Evolutionary conservation across 2,888 invertebrate species (phyloP).

Genomic region (Rhimphoctona megacephalus): DNA sequence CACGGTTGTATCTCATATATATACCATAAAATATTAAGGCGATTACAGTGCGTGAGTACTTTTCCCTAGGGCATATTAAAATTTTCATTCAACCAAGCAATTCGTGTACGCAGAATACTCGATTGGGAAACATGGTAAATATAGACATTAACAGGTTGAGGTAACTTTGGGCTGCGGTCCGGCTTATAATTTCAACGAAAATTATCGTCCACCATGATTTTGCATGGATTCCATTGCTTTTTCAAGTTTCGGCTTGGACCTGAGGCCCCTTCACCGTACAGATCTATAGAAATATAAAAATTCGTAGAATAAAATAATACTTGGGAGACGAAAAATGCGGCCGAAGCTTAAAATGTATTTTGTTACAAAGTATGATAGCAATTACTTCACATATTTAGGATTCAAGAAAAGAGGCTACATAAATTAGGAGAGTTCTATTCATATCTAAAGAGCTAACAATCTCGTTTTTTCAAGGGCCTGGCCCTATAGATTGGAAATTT

Average conservation of each 20-base stretch:
- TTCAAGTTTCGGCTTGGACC: background rate
- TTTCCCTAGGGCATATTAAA: constrained; percentile 53
- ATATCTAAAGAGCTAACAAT: background rate
- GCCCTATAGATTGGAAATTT: background rate
- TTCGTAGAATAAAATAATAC: background rate
- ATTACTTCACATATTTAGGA: background rate
- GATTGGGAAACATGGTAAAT: background rate
- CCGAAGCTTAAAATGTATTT: background rate
- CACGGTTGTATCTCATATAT: constrained; percentile 24
- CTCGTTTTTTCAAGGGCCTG: background rate
- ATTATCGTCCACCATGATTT: background rate
- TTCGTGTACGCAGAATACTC: constrained; percentile 5
- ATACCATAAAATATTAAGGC: constrained; percentile 50
- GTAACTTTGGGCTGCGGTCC: background rate
- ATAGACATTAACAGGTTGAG: background rate
- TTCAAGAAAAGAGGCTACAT: background rate
- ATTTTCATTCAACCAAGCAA: constrained; percentile 49
- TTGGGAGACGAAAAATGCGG: background rate
- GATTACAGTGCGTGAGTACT: constrained; percentile 12
- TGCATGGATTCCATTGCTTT: background rate
- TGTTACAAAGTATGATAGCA: background rate
- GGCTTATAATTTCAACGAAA: background rate
- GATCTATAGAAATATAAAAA: background rate
- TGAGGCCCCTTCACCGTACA: background rate
- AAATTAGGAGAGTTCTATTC: background rate